Conservation (phyloP, 2,113 vertebrate genomes). For the Promerops cafer region DNA sequence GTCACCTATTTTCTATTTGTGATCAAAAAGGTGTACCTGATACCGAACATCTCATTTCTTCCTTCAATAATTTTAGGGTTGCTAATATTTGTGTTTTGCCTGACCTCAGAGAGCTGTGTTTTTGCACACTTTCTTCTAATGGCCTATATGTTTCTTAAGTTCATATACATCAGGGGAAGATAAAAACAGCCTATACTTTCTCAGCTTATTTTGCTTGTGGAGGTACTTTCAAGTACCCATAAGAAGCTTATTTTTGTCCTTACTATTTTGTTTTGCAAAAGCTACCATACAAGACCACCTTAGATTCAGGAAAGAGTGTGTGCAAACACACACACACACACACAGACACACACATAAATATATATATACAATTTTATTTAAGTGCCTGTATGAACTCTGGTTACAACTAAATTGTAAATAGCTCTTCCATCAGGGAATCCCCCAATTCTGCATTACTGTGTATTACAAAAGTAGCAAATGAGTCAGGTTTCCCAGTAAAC, state of each 20-base stretch:
- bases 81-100: neutral
- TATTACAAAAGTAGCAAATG: neutral
- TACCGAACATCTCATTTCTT: neutral
- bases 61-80: neutral
- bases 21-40: neutral
- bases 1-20: neutral
- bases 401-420: neutral
- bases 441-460: neutral
- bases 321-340: neutral
- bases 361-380: fast-evolving
- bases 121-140: neutral
- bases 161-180: neutral
- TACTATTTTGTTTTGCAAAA: neutral
- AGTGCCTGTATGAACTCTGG: neutral
- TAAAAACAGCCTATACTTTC: neutral
- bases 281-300: neutral
- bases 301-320: neutral
- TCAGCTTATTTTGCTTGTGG: neutral
- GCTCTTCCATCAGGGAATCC: constrained; percentile 1
- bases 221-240: neutral
- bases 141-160: neutral
- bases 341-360: neutral
- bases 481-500: constrained; percentile 17
- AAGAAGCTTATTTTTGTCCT: neutral
- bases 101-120: neutral